Percentiles rank a stretch among this genome's conserved stretches.
Conservation (phyloP, 2,888 invertebrate species). For the Cheilosia variabilis region DNA sequence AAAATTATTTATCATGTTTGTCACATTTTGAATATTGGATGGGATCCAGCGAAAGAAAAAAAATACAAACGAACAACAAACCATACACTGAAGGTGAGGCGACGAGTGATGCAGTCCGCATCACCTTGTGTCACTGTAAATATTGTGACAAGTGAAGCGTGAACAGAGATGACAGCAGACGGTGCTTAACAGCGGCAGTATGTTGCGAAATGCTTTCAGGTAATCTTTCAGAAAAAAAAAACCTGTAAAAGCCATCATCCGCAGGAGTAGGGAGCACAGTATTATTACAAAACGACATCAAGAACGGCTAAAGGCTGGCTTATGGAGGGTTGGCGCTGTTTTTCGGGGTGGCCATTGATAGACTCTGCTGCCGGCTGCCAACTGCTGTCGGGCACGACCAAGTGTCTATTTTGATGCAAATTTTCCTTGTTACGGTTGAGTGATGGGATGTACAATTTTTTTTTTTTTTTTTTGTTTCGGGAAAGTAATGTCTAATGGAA, state of each 20-base stretch:
- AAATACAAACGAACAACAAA: not conserved
- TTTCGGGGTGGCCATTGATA: slow-evolving; percentile 40
- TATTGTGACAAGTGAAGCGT: slow-evolving; percentile 65
- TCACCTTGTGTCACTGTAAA: slow-evolving; percentile 64
- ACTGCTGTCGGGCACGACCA: not conserved
- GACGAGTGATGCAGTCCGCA: slow-evolving; percentile 34
- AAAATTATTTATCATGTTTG: slow-evolving; percentile 73
- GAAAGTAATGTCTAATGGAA: slow-evolving; percentile 29
- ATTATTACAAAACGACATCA: slow-evolving; percentile 50
- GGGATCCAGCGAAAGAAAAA: slow-evolving; percentile 14
- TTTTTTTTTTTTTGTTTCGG: not conserved
- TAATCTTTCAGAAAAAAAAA: slow-evolving; percentile 56
- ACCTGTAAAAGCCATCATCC: slow-evolving; percentile 45
- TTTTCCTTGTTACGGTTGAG: slow-evolving; percentile 49
- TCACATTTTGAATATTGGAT: slow-evolving; percentile 70
- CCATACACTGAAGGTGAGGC: slow-evolving; percentile 19
- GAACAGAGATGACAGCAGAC: slow-evolving; percentile 46
- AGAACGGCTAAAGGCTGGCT: slow-evolving; percentile 41
- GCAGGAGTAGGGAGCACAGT: slow-evolving; percentile 25
- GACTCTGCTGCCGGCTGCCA: slow-evolving; percentile 26
- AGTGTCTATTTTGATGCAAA: slow-evolving; percentile 60
- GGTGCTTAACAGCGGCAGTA: slow-evolving; percentile 45
- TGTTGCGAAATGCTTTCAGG: slow-evolving; percentile 60
- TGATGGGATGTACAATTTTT: slow-evolving; percentile 13
- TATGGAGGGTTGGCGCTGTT: slow-evolving; percentile 34